phyloP scores from a whole-genome alignment of 2,797 vertebrate species.

The Peromyscus aztecus region DNA sequence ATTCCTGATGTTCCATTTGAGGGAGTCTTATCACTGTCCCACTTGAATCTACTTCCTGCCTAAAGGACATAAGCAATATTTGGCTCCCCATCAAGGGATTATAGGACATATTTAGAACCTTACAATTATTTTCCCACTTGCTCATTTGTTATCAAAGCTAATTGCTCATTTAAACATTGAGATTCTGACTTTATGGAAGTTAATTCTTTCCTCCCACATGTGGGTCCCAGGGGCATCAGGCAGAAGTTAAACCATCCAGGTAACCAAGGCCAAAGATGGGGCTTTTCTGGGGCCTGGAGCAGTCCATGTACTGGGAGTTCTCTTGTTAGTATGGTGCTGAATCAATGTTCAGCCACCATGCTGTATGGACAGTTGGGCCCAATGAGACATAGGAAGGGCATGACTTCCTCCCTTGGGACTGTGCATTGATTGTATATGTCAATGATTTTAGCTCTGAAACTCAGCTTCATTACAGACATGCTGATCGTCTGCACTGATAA shows the following conservation, averaged over 20 bases:
- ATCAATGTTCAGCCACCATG: neutral
- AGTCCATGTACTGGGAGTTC: too few relatives aligned
- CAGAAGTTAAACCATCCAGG: neutral
- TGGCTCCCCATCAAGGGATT: neutral
- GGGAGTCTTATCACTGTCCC: neutral
- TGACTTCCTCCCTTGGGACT: neutral
- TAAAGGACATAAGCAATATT: neutral
- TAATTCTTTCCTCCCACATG: neutral
- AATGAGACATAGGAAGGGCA: neutral
- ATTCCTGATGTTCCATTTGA: neutral
- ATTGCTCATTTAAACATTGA: neutral
- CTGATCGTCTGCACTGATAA: constrained; percentile 78
- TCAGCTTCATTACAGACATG: constrained; percentile 77
- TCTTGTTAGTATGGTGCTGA: neutral
- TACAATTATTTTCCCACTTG: neutral
- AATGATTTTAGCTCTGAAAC: constrained; percentile 56
- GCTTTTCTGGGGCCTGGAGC: neutral
- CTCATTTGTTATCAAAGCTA: neutral
- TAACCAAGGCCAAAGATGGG: neutral
- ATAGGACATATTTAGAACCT: neutral
- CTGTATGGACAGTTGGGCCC: neutral
- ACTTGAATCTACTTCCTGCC: neutral
- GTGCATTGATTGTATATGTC: constrained; percentile 23
- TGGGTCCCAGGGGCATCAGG: neutral
- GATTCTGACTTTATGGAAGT: neutral